Evolutionary conservation across 2,888 invertebrate genomes (phyloP).

Genomic region (Helleia helle): DNA sequence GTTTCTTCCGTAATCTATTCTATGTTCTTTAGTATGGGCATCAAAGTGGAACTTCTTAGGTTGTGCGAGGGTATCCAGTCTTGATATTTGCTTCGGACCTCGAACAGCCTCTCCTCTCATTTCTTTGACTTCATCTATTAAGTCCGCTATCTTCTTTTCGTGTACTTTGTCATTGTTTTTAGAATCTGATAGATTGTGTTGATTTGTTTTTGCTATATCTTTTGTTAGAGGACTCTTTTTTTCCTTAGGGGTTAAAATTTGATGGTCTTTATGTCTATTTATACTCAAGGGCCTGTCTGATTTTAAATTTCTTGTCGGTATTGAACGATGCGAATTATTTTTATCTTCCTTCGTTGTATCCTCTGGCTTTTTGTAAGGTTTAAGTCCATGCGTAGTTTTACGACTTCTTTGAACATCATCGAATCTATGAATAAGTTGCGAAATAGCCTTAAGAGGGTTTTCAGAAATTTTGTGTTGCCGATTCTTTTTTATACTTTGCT

Average conservation of each 20-base stretch:
- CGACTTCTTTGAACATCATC: conserved; percentile 49
- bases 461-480: conserved; percentile 31
- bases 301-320: not conserved
- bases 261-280: not conserved
- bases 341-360: not conserved
- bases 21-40: conserved; percentile 44
- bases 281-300: not conserved
- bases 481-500: conserved; percentile 32
- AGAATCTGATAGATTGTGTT: conserved; percentile 24
- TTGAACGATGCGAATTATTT: not conserved
- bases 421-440: conserved; percentile 51
- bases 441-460: conserved; percentile 55
- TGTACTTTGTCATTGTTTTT: conserved; percentile 26
- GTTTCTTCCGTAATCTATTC: conserved; percentile 37
- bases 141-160: conserved; percentile 41
- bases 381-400: conserved; percentile 27
- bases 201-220: conserved; percentile 22
- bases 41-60: conserved; percentile 50
- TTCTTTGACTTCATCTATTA: conserved; percentile 58
- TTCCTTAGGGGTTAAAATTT: conserved; percentile 20
- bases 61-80: conserved; percentile 52
- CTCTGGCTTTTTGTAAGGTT: not conserved
- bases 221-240: conserved; percentile 29
- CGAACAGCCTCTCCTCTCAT: conserved; percentile 61
- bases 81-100: conserved; percentile 43